Base-by-base conservation (phyloP, 1,140 invertebrate species). In the Leucophenga varia region DNA sequence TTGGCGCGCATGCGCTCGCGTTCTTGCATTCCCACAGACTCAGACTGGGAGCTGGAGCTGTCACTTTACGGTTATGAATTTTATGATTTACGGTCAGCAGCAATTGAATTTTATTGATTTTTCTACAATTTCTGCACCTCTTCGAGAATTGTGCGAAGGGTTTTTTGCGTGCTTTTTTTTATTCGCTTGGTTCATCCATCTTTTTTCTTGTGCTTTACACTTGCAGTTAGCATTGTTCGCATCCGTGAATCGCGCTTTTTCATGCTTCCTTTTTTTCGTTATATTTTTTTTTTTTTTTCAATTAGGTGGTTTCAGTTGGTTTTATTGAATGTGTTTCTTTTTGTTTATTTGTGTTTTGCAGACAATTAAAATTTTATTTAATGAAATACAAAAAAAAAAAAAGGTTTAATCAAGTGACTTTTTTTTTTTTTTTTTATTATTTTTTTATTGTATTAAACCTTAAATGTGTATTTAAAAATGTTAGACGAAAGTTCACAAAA, bases 21-120 rank as follows among this genome's bases (percentile, higher is more conserved):
- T n/a, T n/a, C n/a, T n/a, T n/a, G 63, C 59, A 67, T 65, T 67
- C 64, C 63, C 64, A 67, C 49, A 46, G 63, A 59, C 54, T 65
- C n/a, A n/a, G n/a, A n/a, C n/a, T n/a, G n/a, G 22, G 10, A 25
- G 22, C 64, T 63, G 57, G 54, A 68, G 60, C 64, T 68, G 64
- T 68, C 64, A 68, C 64, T 69, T 68, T 68, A 68, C 64, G 64
- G 64, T 68, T 68, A 68, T 68, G 67, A 69, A 54, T 56, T 68
- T 68, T 68, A 68, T 68, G 64, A 68, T 68, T 68, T 68, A 68
- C 57, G 64, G 60, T 69, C 64, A 14, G 48, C 40, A 31, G 63
- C 63, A 65, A 65, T 65, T 65, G 63, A 51, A 65, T 67, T 65
- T 65, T 65, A 65, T 65, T 65, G 64, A 67, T 61, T 67, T 67